These are phyloP conservation scores for Heliconius himera DNA, from an alignment of 1,140 invertebrate genomes.

Conservation along the genomic window DNA sequence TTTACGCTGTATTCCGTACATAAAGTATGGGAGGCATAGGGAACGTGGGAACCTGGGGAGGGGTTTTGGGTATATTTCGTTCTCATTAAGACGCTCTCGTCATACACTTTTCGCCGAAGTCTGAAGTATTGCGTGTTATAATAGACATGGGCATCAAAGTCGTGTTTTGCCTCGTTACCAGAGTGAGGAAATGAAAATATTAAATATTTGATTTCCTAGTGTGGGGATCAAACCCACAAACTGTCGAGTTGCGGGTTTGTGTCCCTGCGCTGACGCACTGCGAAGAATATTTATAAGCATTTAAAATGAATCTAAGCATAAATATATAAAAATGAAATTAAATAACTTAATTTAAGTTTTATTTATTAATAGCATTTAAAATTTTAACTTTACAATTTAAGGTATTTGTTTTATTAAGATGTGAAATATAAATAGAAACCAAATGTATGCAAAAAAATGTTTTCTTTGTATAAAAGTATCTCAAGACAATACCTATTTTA, in stretches of 20 bases:
- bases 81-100: background rate
- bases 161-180: background rate
- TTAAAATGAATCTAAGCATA: no score
- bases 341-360: no score
- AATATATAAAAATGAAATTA: no score
- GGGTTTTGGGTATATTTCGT: no score
- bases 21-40: background rate
- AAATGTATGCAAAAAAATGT: background rate
- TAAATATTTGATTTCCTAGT: background rate
- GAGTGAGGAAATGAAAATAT: background rate
- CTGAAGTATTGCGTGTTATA: background rate
- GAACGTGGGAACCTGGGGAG: background rate
- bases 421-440: background rate
- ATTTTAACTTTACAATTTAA: no score
- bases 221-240: background rate
- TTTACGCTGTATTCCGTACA: background rate
- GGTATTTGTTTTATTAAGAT: no score
- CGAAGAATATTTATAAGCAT: no score
- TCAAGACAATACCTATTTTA: conserved; percentile 3
- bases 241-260: background rate
- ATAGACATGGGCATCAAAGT: background rate
- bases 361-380: no score
- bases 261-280: no score
- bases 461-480: background rate
- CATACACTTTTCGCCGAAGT: background rate